Base-by-base conservation (phyloP, 2,113 vertebrate species). In the Hucho hucho region DNA sequence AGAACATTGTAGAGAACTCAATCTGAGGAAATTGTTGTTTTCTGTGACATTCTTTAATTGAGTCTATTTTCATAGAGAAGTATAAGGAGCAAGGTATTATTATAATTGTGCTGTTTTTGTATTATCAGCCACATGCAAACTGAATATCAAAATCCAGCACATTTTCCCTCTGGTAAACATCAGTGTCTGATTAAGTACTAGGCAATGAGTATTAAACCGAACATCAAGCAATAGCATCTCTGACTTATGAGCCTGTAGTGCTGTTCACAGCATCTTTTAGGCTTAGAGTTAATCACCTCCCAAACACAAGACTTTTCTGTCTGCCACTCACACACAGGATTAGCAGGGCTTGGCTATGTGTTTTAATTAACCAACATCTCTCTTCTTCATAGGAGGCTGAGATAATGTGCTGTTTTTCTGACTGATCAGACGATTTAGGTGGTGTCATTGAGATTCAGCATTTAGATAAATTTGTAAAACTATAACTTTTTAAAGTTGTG, bases 231-330 rank as follows among this genome's bases (percentile, higher is more conserved):
- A 74, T 76, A 83, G 69, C 84, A 76, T 83, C 58, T 37, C 83
- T 84, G 81, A 85, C 65, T 74, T 82, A 74, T 80, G 67, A 81
- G 78, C 81, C 82, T 47, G 76, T 84, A 83, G 81, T 86, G 84
- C 84, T 75, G 86, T 79, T 90, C 81, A 68, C 87, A 87, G 87
- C 82, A 83, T 89, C 82, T 91, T 87, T 87, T 73, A 80, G 79
- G 79, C 85, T 87, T 32, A 83, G 70, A 84, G 83, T 87, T 91
- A 91, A 91, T 89, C 90, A 87, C 84, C 87, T 84, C 83, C 81
- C 82, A 87, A 89, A 91, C 87, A 90, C 77, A 64, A 84, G 78
- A 79, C 85, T 78, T 82, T 77, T 74, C 84, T 87, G 71, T 67
- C 87, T 83, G 84, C 87, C 85, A 83, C 83, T 88, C 76, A 78